phyloP scores from a whole-genome alignment of 2,888 invertebrate genomes.

The Strigamia crassipes region DNA sequence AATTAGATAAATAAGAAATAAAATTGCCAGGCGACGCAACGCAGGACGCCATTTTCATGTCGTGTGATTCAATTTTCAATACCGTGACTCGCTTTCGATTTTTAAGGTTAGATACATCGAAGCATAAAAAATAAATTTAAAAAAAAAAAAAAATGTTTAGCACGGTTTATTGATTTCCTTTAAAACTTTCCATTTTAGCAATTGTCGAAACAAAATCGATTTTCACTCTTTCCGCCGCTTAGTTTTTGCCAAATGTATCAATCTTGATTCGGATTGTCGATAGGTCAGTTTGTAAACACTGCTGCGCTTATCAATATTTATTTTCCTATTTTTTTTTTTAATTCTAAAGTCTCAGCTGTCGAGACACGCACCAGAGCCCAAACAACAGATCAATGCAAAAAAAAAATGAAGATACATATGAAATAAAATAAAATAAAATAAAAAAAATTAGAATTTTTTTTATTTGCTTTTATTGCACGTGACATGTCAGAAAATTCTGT shows the following conservation, averaged over 20 bases:
- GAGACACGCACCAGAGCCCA: not conserved
- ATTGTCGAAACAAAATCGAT: not conserved
- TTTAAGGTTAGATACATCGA: too few species aligned
- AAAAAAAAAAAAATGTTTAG: too few species aligned
- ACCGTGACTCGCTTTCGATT: too few species aligned
- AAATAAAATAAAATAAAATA: not conserved
- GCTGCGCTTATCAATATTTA: conserved; percentile 14
- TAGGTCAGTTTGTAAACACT: conserved; percentile 25
- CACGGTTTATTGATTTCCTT: not conserved
- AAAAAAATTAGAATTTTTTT: not conserved
- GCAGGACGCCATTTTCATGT: too few species aligned
- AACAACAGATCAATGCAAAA: not conserved
- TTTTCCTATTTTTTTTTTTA: not conserved
- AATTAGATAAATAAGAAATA: too few species aligned
- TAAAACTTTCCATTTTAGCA: not conserved
- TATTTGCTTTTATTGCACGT: not conserved
- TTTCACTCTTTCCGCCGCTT: not conserved
- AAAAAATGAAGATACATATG: not conserved
- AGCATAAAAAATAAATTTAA: too few species aligned
- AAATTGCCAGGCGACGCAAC: too few species aligned
- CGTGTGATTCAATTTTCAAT: too few species aligned
- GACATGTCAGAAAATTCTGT: not conserved
- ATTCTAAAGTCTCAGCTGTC: not conserved
- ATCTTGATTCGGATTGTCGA: not conserved
- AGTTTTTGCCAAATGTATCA: not conserved